phyloP scores from a whole-genome alignment of 2,113 vertebrate genomes.

The Podilymbus podiceps region DNA sequence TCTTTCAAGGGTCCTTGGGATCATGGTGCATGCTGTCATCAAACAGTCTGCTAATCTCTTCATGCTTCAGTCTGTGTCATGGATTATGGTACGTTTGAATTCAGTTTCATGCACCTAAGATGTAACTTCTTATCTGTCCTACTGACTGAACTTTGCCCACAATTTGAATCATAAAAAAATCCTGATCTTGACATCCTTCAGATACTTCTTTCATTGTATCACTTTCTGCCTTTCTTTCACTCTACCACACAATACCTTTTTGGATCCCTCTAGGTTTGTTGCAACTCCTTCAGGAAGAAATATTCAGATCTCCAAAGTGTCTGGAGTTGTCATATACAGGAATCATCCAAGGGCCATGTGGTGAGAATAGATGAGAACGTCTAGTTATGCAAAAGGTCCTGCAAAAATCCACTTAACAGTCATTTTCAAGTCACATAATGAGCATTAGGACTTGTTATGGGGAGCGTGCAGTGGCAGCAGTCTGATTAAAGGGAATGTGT shows the following conservation, averaged over 20 bases:
- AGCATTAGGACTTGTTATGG: neutral
- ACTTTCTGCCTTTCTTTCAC: neutral
- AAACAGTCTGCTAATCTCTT: neutral
- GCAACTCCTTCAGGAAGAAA: neutral
- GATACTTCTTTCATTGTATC: neutral
- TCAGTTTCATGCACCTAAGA: neutral
- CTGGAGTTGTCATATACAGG: neutral
- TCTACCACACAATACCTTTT: neutral
- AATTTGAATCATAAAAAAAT: neutral
- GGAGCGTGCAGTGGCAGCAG: neutral
- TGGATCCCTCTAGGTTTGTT: neutral
- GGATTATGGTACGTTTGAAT: neutral
- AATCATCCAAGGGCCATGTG: fast-evolving
- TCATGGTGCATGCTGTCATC: neutral
- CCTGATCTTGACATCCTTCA: neutral
- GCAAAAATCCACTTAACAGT: neutral
- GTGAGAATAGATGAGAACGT: neutral
- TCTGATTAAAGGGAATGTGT: neutral
- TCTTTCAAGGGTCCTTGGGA: neutral
- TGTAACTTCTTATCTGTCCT: neutral
- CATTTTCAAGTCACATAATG: neutral
- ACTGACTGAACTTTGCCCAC: neutral
- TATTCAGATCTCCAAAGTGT: neutral
- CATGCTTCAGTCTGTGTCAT: neutral
- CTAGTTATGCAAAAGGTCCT: neutral